phyloP scores from a whole-genome alignment of 2,888 invertebrate genomes.

The Operophtera brumata region DNA sequence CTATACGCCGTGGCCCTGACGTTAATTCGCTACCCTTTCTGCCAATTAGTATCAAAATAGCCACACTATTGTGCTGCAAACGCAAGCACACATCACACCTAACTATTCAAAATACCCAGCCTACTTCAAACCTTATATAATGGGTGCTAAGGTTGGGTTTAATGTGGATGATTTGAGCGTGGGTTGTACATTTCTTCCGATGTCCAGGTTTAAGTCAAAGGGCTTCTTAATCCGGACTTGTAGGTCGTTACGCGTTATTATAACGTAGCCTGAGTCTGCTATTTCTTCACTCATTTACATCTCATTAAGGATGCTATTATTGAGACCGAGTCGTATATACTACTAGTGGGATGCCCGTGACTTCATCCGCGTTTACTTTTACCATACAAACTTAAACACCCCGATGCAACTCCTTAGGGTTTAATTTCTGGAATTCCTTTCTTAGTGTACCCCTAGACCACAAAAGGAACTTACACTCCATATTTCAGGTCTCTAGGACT shows the following conservation, averaged over 20 bases:
- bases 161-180: constrained; percentile 31
- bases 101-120: constrained; percentile 42
- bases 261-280: constrained; percentile 75
- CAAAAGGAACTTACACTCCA: too few relatives aligned
- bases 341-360: too few relatives aligned
- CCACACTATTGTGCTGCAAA: constrained; percentile 75
- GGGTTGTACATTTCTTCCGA: constrained; percentile 61
- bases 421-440: too few relatives aligned
- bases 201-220: constrained; percentile 75
- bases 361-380: too few relatives aligned
- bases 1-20: constrained; percentile 67
- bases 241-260: constrained; percentile 82
- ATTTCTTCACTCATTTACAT: constrained; percentile 81
- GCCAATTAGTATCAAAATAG: constrained; percentile 81
- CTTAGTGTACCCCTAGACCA: too few relatives aligned
- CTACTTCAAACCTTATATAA: constrained; percentile 41
- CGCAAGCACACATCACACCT: constrained; percentile 68
- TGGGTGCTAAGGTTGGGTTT: constrained; percentile 42
- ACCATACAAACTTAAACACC: too few relatives aligned
- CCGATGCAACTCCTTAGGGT: too few relatives aligned
- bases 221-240: constrained; percentile 82
- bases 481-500: too few relatives aligned
- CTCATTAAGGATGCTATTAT: constrained; percentile 79
- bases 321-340: constrained; percentile 55
- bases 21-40: constrained; percentile 80